Evolutionary conservation across 2,888 invertebrate species (phyloP).

Genomic region (Dicycla oo): DNA sequence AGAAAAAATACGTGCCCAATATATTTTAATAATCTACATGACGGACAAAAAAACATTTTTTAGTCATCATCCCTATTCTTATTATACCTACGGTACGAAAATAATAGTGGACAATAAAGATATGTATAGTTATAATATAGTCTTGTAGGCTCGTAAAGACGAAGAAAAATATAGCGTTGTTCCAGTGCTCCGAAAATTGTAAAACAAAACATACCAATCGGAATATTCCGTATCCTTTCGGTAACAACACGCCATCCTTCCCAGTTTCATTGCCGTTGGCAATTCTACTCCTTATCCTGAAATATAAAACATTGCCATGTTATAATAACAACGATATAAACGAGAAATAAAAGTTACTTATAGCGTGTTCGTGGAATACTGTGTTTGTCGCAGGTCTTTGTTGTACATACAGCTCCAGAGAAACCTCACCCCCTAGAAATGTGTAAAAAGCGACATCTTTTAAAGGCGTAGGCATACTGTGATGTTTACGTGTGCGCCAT

Average conservation of each 20-base stretch:
- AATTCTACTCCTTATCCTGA: slow-evolving; percentile 77
- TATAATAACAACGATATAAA: neutral
- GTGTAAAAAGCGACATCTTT: too few species aligned
- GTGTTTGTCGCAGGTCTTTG: neutral
- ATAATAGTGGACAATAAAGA: too few species aligned
- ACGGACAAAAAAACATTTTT: too few species aligned
- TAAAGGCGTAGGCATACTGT: too few species aligned
- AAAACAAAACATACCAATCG: slow-evolving; percentile 73
- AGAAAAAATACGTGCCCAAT: too few species aligned
- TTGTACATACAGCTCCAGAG: too few species aligned
- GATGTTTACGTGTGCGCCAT: too few species aligned
- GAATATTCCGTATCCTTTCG: slow-evolving; percentile 79
- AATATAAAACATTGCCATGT: slow-evolving; percentile 50
- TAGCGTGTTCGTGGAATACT: neutral
- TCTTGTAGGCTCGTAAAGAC: neutral
- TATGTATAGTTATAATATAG: too few species aligned
- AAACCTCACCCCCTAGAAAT: too few species aligned
- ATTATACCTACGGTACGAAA: too few species aligned
- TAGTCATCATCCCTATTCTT: too few species aligned
- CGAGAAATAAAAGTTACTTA: neutral
- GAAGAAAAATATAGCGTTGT: neutral
- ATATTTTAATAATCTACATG: too few species aligned
- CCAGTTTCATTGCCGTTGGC: slow-evolving; percentile 79
- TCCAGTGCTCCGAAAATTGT: neutral
- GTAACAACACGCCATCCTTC: slow-evolving; percentile 64